These are phyloP conservation scores for Drosophila histrio DNA, from an alignment of 2,888 invertebrate species.

Conservation along the genomic window DNA sequence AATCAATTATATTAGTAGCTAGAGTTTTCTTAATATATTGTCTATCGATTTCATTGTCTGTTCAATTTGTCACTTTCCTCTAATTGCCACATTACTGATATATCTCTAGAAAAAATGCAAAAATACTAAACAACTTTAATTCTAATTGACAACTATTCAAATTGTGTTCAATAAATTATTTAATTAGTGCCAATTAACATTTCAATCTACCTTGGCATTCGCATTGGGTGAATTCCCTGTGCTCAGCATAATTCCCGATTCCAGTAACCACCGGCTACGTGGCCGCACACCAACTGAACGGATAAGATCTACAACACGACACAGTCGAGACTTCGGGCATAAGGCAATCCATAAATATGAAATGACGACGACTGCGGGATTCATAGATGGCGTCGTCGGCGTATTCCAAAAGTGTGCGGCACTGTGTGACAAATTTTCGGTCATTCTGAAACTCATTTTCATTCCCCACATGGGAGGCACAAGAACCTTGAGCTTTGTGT, in stretches of 20 bases:
- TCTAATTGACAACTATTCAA: not conserved
- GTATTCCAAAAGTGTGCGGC: constrained; percentile 29
- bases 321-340: constrained; percentile 3
- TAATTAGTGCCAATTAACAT: constrained; percentile 79
- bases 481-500: constrained; percentile 43
- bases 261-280: constrained; percentile 56
- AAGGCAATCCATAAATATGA: constrained; percentile 25
- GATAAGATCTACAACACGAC: constrained; percentile 74
- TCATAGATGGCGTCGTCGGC: constrained; percentile 31
- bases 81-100: not conserved
- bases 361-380: constrained; percentile 9
- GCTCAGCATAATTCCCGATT: constrained; percentile 12
- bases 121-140: not conserved
- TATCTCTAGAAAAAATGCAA: not conserved
- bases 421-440: constrained; percentile 67
- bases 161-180: constrained; percentile 62
- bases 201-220: constrained; percentile 30
- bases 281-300: constrained; percentile 67
- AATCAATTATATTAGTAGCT: no score
- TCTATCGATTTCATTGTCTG: no score
- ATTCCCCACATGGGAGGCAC: constrained; percentile 35
- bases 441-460: constrained; percentile 41
- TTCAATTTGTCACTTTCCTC: not conserved
- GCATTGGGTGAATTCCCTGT: not conserved
- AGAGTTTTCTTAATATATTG: no score